Percentiles rank a stretch among this genome's conserved stretches.
phyloP scores from a whole-genome alignment of 2,888 invertebrate species.

The Archips crataeganus region DNA sequence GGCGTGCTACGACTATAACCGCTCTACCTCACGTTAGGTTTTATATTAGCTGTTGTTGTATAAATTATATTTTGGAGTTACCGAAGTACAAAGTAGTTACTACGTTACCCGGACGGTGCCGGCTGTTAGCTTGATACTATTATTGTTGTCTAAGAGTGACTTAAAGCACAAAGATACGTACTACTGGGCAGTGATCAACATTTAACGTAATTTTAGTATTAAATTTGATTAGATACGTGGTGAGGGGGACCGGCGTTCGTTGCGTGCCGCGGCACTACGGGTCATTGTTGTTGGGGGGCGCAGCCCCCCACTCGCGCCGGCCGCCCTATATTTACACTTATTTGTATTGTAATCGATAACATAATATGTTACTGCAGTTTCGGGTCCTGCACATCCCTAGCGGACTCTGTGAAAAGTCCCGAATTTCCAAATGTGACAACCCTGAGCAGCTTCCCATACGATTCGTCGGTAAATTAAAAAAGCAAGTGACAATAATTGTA shows the following conservation, averaged over 20 bases:
- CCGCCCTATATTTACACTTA: conserved; percentile 71
- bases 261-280: conserved; percentile 79
- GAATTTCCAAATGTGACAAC: conserved; percentile 8
- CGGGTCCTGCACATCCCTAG: conserved; percentile 56
- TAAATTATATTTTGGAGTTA: conserved; percentile 84
- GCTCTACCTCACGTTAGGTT: conserved; percentile 82
- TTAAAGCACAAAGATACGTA: conserved; percentile 85
- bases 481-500: conserved; percentile 35
- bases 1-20: conserved; percentile 66
- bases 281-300: conserved; percentile 76
- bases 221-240: conserved; percentile 81
- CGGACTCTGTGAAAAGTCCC: conserved; percentile 41
- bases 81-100: conserved; percentile 74
- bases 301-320: conserved; percentile 61
- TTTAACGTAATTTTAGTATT: conserved; percentile 83
- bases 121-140: conserved; percentile 72
- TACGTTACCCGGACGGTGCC: conserved; percentile 72
- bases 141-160: conserved; percentile 83
- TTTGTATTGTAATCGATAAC: conserved; percentile 78
- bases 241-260: conserved; percentile 73
- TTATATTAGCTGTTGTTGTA: conserved; percentile 83
- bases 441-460: conserved; percentile 14
- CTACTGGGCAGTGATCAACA: conserved; percentile 86
- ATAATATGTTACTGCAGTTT: conserved; percentile 72
- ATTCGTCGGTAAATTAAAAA: conserved; percentile 10